Evolutionary conservation across 2,113 vertebrate genomes (phyloP), one percentile per base, ranked within the genome.

Genomic region (Percopsis transmontana): DNA sequence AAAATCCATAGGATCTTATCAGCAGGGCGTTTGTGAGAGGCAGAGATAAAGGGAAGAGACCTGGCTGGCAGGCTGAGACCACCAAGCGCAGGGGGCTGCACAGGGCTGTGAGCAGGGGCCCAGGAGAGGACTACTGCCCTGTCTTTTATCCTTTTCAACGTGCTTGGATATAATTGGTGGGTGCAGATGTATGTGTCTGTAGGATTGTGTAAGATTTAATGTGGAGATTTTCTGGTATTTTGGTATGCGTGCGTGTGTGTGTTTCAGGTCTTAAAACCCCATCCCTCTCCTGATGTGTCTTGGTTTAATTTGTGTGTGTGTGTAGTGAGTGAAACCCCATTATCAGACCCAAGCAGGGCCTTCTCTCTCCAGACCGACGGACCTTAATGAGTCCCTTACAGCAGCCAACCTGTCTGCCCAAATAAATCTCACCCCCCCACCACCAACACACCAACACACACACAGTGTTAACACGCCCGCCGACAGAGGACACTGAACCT

Each of bases 301-400:
- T 38, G 79, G 54, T 67, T 83, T 84, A 74, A 86, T 73, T 87
- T 84, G 75, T 82, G 85, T 12, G 75, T 24, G 74, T 70, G 57
- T 56, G 67, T 81, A 78, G 78, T 85, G 84, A 89, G 80, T 84
- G 72, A 91, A 91, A 90, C 82, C 76, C 86, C 80, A 89, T 91
- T 89, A 90, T 86, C 85, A 82, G 83, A 74, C 77, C 80, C 73
- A 79, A 64, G 76, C 79, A 68, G 73, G 75, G 83, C 85, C 81
- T 68, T 68, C 71, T 78, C 56, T 75, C 81, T 83, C 75, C 81
- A 81, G 87, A 81, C 84, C 68, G 73, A 68, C 83, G 76, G 83
- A 87, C 84, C 83, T 77, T 90, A 91, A 91, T 91, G 85, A 92
- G 89, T 83, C 89, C 72, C 84, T 87, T 85, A 81, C 79, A 80